Evolutionary conservation across 2,113 vertebrate genomes (phyloP).

Genomic region (Lepus americanus): DNA sequence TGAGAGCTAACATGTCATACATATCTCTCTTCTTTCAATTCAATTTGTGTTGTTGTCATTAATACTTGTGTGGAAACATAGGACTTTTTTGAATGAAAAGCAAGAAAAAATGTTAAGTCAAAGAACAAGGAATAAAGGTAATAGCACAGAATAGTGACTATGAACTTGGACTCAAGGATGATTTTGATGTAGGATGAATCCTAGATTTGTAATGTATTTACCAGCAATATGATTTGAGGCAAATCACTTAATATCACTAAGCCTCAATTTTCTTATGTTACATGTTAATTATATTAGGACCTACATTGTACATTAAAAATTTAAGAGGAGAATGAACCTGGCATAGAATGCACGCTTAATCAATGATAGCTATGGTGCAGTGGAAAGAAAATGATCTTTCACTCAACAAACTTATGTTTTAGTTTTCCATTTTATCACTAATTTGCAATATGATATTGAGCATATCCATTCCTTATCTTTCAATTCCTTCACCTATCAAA

Average conservation of each 20-base stretch:
- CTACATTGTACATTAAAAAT: background rate
- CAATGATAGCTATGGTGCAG: background rate
- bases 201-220: constrained; percentile 45
- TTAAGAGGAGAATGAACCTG: constrained; percentile 26
- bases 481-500: constrained; percentile 41
- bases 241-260: constrained; percentile 49
- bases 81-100: background rate
- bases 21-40: background rate
- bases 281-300: constrained; percentile 17
- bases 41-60: background rate
- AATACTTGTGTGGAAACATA: too few relatives aligned
- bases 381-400: background rate
- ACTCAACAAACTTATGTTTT: constrained; percentile 17
- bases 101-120: background rate
- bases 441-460: constrained; percentile 2
- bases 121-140: background rate
- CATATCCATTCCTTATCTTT: background rate
- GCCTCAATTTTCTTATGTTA: constrained; percentile 50
- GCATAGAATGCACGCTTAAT: constrained; percentile 3
- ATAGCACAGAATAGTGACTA: background rate
- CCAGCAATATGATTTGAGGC: background rate
- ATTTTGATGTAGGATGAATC: background rate
- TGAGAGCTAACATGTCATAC: background rate
- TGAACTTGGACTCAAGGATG: background rate
- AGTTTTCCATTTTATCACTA: constrained; percentile 27